Conservation (phyloP, 64 coral and sea anemone species). For the Pachyseris speciosa region DNA sequence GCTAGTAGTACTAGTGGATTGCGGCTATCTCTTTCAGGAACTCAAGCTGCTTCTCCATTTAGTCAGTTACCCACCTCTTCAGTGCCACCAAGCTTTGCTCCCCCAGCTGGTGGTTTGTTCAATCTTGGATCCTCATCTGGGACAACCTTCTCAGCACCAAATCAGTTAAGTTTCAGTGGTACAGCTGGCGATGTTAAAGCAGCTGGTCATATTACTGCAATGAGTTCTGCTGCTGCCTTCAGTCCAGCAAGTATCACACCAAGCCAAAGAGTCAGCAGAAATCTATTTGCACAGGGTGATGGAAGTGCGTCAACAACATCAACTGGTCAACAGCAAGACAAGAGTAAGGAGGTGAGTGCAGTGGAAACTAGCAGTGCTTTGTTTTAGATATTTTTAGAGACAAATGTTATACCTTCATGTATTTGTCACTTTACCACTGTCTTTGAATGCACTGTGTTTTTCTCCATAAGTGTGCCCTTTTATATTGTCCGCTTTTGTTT, state of each 20-base stretch:
- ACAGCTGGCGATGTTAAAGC: neutral
- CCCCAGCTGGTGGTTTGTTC: neutral
- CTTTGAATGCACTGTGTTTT: no score
- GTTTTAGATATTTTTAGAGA: no score
- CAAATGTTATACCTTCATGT: no score
- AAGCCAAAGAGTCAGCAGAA: slow-evolving; percentile 28
- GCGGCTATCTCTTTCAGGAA: neutral
- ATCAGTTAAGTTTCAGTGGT: neutral
- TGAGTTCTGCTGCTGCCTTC: neutral
- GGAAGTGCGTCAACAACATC: neutral
- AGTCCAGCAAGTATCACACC: slow-evolving; percentile 13
- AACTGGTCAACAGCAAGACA: neutral
- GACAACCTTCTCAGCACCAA: neutral
- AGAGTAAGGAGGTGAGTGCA: neutral
- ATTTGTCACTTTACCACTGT: no score
- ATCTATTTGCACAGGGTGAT: slow-evolving; percentile 18
- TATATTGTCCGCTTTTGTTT: no score
- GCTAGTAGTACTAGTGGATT: neutral
- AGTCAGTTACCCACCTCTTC: neutral
- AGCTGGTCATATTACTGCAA: neutral
- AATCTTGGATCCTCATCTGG: neutral
- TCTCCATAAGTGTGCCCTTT: no score
- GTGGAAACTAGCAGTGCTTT: neutral
- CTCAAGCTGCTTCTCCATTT: neutral
- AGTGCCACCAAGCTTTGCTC: neutral